These are phyloP conservation scores for Drosophila serrata DNA, from an alignment of 1,140 invertebrate species.

Conservation along the genomic window DNA sequence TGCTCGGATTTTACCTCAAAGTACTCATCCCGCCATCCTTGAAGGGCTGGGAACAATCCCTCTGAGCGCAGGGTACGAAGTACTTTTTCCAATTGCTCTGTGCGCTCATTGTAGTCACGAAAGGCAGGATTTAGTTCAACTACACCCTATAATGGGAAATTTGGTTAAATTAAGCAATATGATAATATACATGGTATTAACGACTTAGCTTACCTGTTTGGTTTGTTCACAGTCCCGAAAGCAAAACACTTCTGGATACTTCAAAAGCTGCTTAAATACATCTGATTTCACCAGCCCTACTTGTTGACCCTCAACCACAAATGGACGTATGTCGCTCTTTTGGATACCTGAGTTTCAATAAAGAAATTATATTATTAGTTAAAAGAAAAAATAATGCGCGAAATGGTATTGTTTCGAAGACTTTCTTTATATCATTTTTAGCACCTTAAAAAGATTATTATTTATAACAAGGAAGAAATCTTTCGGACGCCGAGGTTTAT, in stretches of 20 bases:
- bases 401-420: too few species aligned
- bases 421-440: too few species aligned
- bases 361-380: background rate
- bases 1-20: conserved; percentile 92
- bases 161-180: background rate
- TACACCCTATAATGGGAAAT: conserved; percentile 64
- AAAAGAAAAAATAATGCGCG: too few species aligned
- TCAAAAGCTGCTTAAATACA: conserved; percentile 91
- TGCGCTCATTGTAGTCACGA: conserved; percentile 92
- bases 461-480: too few species aligned
- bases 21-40: conserved; percentile 97
- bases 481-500: too few species aligned
- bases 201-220: conserved; percentile 67
- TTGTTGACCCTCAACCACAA: conserved; percentile 94
- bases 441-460: too few species aligned
- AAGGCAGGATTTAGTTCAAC: conserved; percentile 94
- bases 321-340: conserved; percentile 92
- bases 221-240: conserved; percentile 81
- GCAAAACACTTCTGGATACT: conserved; percentile 92
- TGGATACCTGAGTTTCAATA: conserved; percentile 87
- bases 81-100: conserved; percentile 91
- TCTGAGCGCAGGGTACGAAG: conserved; percentile 90
- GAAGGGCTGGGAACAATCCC: conserved; percentile 88
- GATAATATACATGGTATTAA: background rate
- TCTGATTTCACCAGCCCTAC: conserved; percentile 94